phyloP scores from a whole-genome alignment of 2,797 vertebrate genomes.

The Gallinago nigripennis region DNA sequence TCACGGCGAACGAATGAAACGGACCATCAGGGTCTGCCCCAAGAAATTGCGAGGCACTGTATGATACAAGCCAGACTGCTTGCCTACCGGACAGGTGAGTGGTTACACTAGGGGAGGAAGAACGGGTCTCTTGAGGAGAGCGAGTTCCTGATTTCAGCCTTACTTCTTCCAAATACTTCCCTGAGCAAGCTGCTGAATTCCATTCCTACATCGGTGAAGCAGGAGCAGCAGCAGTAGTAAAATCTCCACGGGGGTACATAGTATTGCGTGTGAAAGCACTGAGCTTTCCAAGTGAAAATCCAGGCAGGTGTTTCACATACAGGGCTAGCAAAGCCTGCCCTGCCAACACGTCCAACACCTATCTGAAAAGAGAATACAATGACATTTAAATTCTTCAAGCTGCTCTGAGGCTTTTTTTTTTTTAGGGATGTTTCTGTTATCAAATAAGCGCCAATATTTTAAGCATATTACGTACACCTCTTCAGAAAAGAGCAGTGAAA shows the following conservation, averaged over 20 bases:
- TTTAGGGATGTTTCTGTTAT: background rate
- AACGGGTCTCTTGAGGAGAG: background rate
- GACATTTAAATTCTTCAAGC: background rate
- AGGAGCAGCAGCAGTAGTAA: background rate
- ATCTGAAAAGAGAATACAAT: background rate
- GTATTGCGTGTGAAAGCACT: background rate
- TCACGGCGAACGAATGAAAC: constrained; percentile 21
- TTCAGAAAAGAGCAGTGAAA: background rate
- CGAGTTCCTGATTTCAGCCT: background rate
- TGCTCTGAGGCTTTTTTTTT: background rate
- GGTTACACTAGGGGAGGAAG: background rate
- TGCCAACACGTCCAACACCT: background rate
- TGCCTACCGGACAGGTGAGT: constrained; percentile 90
- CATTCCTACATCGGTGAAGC: background rate
- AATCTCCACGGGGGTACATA: background rate
- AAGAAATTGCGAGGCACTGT: constrained; percentile 88
- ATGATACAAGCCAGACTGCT: constrained; percentile 90
- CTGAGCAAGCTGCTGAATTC: background rate
- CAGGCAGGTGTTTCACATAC: background rate
- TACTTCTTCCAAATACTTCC: background rate
- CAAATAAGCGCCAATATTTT: background rate
- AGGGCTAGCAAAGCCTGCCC: background rate
- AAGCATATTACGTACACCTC: background rate
- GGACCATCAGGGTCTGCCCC: constrained; percentile 76
- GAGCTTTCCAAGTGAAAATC: background rate